A percentile compares a stretch with the other conserved stretches of the same genome.
Conservation (phyloP, 2,113 vertebrate genomes). For the Pseudopodoces humilis region DNA sequence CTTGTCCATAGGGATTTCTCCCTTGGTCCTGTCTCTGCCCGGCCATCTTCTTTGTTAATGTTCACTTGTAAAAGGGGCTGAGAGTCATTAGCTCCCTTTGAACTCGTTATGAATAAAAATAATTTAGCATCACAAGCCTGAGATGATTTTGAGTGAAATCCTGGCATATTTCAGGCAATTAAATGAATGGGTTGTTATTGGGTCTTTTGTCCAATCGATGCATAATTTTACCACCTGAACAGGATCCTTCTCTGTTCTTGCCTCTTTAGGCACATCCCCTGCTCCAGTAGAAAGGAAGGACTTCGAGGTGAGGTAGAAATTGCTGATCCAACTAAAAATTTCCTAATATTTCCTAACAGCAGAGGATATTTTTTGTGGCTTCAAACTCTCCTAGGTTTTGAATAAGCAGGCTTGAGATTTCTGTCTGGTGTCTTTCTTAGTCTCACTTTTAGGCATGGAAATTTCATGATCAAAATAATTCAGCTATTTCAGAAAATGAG, state of each 20-base stretch:
- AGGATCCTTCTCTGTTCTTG: background rate
- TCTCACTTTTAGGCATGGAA: background rate
- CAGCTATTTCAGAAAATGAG: background rate
- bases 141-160: constrained; percentile 22
- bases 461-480: background rate
- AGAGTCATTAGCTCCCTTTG: constrained; percentile 24
- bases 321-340: background rate
- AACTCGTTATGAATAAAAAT: constrained; percentile 3
- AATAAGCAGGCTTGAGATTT: background rate
- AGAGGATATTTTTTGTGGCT: background rate
- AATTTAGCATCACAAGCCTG: constrained; percentile 14
- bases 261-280: background rate
- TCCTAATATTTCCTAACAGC: background rate
- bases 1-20: background rate
- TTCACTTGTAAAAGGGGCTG: background rate
- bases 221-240: constrained; percentile 4
- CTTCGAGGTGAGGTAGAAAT: background rate
- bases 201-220: background rate
- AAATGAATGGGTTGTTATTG: background rate
- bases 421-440: background rate
- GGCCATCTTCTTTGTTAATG: background rate
- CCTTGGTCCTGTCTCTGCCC: background rate
- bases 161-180: background rate
- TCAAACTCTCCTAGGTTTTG: background rate
- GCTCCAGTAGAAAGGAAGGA: background rate